Base-by-base conservation (phyloP, 2,113 vertebrate species). In the Daubentonia madagascariensis region DNA sequence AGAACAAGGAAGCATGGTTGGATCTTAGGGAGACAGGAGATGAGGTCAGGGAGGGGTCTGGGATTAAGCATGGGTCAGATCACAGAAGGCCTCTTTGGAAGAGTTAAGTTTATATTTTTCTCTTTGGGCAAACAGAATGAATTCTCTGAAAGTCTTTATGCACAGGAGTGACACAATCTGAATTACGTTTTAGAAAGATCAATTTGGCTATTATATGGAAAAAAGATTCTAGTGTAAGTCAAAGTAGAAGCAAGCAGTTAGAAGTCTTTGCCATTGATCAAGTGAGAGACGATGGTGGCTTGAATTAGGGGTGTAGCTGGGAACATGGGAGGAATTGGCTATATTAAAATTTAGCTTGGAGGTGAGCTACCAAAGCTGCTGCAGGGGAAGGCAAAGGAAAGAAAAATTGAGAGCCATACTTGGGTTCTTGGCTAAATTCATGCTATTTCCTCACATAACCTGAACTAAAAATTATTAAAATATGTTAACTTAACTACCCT, bases 401-500 rank as follows among this genome's bases (percentile, higher is more conserved):
- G 37, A 76, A 75, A 86, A 37, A 48, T 1, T 3, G 6, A 43
- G 35, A 52, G 48, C 68, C 40, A 63, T 17, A 50, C 3, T 91
- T 75, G 43, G 14, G 22, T 61, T 92, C 91, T 75, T 80, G n/a
- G 18, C 52, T 78, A 40, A 65, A 50, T 30, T 20, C 7, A 9
- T 90, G 35, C 4, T 23, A 81, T 76, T 95, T 93, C 22, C 59
- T 91, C 54, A 54, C n/a, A 43, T 48, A 85, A 76, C 68, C 32
- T 88, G 54, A 91, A 96, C 61, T 92, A 3, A 30, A 93, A 91
- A 75, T 72, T 80, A 48, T 72, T 76, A 79, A 91, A 89, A 89
- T 65, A 25, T 8, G 40, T 63, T 18, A 89, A 92, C 23, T 45
- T 73, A n/a, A n/a, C n/a, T n/a, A 32, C 9, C 48, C 22, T 70